Base-by-base conservation (phyloP, 2,888 invertebrate genomes). In the Dicranocentrus wangi region DNA sequence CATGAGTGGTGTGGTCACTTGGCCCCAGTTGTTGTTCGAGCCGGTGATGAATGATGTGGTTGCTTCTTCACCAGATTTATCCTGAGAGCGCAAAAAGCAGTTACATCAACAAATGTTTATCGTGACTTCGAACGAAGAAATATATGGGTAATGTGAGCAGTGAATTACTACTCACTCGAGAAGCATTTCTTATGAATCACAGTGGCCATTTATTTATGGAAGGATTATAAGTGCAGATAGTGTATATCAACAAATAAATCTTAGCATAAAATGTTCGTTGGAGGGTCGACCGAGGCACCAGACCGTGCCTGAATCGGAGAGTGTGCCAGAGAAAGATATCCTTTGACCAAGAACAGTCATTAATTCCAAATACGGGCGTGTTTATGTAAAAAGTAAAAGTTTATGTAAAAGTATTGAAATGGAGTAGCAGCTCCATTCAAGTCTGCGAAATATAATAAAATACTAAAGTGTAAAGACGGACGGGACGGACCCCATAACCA, bases 31-130 rank as follows among this genome's bases (percentile, higher is more conserved):
- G 58, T 75, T 82, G 51, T 79, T 82, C 15, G 81, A 63, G 60
- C 78, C 72, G 19, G 81, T 80, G 71, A 84, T 83, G 72, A 85
- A 85, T 23, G 85, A 85, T 25, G 85, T 85, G 17, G 84, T 84
- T 27, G 85, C 85, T 78, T 85, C 84, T 70, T 85, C 85, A 17
- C 71, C 81, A 19, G 65, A 55, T 51, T 83, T 83, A 43, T 84
- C 84, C 84, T 85, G 25, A 51, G 19, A 53, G 21, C 17, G 17
- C 5, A 55, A 23, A 55, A 55, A 55, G 25, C 15, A 55, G 51
- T 2, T 10, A n/a, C 2, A 8, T 17, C 21, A 51, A 51, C 43
- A n/a, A 13, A 43, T 43, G n/a, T 43, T 43, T 43, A n/a, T n/a
- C 2, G 43, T 43, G 43, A n/a, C 43, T n/a, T n/a, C n/a, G n/a